phyloP scores from a whole-genome alignment of 2,113 vertebrate genomes.

The Ochotona princeps region DNA sequence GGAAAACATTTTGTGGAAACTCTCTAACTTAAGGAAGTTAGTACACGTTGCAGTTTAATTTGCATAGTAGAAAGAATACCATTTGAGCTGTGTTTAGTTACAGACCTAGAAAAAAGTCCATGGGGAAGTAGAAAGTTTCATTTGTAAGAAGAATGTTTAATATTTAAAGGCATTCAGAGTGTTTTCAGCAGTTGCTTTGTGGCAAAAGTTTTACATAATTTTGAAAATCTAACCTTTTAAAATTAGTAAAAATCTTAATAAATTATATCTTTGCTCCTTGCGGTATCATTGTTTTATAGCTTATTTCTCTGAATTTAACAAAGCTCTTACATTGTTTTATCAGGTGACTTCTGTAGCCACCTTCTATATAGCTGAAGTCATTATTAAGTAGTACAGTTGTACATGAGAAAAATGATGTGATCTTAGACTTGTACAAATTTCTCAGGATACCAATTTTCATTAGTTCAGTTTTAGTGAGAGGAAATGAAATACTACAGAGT shows the following conservation, averaged over 20 bases:
- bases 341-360: neutral
- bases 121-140: slow-evolving; percentile 61
- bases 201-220: slow-evolving; percentile 37
- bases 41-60: slow-evolving; percentile 55
- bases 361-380: neutral
- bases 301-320: slow-evolving; percentile 28
- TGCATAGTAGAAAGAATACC: slow-evolving; percentile 41
- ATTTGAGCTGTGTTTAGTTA: slow-evolving; percentile 5
- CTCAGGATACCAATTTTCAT: slow-evolving; percentile 29
- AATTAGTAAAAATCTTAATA: neutral
- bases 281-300: slow-evolving; percentile 57
- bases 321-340: neutral
- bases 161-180: slow-evolving; percentile 3
- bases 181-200: neutral
- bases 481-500: neutral
- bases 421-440: slow-evolving; percentile 36
- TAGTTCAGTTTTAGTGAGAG: slow-evolving; percentile 47
- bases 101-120: slow-evolving; percentile 19
- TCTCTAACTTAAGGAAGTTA: slow-evolving; percentile 6
- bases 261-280: slow-evolving; percentile 44
- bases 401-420: neutral
- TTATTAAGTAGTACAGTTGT: slow-evolving; percentile 14
- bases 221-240: slow-evolving; percentile 31
- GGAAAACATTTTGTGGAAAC: slow-evolving; percentile 36
- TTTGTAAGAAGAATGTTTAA: slow-evolving; percentile 39